Evolutionary conservation across 2,888 invertebrate species (phyloP).

Genomic region (Agonopterix arenella): DNA sequence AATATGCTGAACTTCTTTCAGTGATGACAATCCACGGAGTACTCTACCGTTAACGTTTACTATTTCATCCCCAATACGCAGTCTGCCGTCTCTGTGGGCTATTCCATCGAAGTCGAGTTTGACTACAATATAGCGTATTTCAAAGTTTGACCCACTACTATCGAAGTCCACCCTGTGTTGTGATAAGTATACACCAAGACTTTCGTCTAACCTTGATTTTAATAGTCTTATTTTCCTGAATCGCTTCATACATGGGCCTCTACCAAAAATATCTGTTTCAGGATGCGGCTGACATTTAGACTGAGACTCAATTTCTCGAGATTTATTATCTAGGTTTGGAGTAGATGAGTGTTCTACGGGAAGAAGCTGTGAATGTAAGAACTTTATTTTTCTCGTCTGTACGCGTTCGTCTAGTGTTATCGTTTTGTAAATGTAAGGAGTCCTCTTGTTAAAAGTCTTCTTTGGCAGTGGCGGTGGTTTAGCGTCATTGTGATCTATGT

Average conservation of each 20-base stretch:
- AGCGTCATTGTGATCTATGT: conserved; percentile 49
- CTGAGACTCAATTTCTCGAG: conserved; percentile 44
- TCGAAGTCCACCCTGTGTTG: conserved; percentile 78
- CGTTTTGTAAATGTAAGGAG: conserved; percentile 63
- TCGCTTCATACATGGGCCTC: conserved; percentile 77
- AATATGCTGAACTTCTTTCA: conserved; percentile 79
- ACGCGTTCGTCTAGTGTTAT: conserved; percentile 68
- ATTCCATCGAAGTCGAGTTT: conserved; percentile 80
- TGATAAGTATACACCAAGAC: conserved; percentile 83
- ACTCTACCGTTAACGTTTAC: conserved; percentile 92
- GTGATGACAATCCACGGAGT: conserved; percentile 82
- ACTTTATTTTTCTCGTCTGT: conserved; percentile 68
- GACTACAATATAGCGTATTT: conserved; percentile 79
- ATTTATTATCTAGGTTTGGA: conserved; percentile 40
- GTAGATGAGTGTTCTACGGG: conserved; percentile 49
- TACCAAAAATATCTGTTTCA: conserved; percentile 64
- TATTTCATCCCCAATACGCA: conserved; percentile 92
- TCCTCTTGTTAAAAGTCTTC: conserved; percentile 60
- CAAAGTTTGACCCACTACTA: conserved; percentile 69
- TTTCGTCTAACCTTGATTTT: conserved; percentile 81
- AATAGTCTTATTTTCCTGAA: conserved; percentile 81
- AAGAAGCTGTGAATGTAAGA: conserved; percentile 62
- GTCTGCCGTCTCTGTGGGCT: conserved; percentile 86
- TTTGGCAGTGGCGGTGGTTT: conserved; percentile 69
- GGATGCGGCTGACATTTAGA: conserved; percentile 36